Evolutionary conservation across 2,113 vertebrate species (phyloP), one percentile per base, ranked within the genome.

Genomic region (Nothobranchius kuhntae): DNA sequence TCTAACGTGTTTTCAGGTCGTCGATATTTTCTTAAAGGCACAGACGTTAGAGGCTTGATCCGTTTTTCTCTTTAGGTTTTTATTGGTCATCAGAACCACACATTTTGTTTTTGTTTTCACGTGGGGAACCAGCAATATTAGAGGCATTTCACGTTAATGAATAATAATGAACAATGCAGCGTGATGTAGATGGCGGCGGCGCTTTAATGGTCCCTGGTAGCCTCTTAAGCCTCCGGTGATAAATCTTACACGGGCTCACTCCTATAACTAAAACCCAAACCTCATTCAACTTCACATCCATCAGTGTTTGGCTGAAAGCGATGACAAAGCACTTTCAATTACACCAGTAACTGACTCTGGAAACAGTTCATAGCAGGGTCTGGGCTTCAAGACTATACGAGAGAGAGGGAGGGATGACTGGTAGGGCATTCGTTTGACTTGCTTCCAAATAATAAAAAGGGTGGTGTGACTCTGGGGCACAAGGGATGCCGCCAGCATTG

Each of bases 251-350:
- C 91, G 65, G 88, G 90, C 93, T 93, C 86, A 74, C 88, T 83
- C 89, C 89, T 94, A 94, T 94, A 94, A 95, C 93, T 93, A 94
- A 95, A 96, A 94, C 91, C 95, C 93, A 95, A 94, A 93, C 92
- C 91, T 91, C 94, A 95, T 95, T 95, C 93, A 93, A 93, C 90
- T 94, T 90, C 93, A 94, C 95, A 95, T 95, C 92, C 92, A 94
- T 95, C 95, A 94, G 89, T 92, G 92, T 93, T 96, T 91, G 83
- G 92, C 92, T 91, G 92, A 94, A 95, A 94, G 93, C 90, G 93
- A 94, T 93, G 92, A 94, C 92, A 95, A 94, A 95, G 91, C 92
- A 91, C 91, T 94, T 93, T 93, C 92, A 91, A 94, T 94, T 95
- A 93, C 91, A 84, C 84, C 83, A 84, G 89, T 93, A 92, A 93